Evolutionary conservation across 1,140 invertebrate species (phyloP).

Genomic region (Limonius californicus): DNA sequence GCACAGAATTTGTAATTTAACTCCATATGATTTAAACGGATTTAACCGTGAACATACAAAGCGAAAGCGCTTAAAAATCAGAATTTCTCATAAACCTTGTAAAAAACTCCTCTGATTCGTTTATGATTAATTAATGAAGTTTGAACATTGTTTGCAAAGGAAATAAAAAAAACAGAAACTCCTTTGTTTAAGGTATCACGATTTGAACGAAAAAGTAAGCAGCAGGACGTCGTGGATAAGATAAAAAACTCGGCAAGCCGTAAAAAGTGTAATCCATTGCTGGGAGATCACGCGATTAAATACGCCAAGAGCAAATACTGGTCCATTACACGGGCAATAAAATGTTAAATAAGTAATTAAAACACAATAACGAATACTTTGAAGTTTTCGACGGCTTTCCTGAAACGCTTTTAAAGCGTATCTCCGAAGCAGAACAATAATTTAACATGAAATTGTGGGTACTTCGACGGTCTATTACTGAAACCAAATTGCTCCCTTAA

Average conservation of each 20-base stretch:
- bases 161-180: constrained; percentile 18
- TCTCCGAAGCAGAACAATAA: constrained; percentile 9
- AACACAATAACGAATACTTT: constrained; percentile 32
- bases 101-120: no score
- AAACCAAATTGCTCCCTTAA: constrained; percentile 15
- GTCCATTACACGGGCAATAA: constrained; percentile 37
- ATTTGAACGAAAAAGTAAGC: constrained; percentile 11
- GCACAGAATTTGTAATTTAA: constrained; percentile 1
- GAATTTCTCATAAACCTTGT: no score
- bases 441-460: constrained; percentile 18
- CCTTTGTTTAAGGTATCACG: constrained; percentile 14
- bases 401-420: constrained; percentile 20
- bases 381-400: constrained; percentile 28
- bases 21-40: neutral
- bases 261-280: constrained; percentile 17
- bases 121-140: neutral
- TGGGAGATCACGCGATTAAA: constrained; percentile 15
- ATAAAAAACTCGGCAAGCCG: constrained; percentile 6
- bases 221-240: neutral
- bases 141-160: constrained; percentile 8
- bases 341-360: constrained; percentile 40
- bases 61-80: neutral
- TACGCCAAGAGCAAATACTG: constrained; percentile 27
- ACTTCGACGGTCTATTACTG: constrained; percentile 12
- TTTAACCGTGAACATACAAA: neutral